Conservation (phyloP, 1,140 invertebrate species). For the Asbolus verrucosus region DNA sequence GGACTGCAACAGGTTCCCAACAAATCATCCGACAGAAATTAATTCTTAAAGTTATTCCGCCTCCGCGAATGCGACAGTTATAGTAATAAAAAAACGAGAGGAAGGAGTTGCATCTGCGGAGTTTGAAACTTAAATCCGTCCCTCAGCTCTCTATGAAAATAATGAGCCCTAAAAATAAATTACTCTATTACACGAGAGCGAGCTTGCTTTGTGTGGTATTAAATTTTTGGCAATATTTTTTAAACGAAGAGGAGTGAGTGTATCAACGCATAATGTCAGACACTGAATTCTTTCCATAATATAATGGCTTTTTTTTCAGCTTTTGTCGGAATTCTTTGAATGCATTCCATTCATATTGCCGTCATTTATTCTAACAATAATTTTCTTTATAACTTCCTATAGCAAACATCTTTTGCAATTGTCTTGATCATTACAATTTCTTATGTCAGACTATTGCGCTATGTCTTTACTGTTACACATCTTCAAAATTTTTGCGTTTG, state of each 20-base stretch:
- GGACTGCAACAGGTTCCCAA: constrained; percentile 1
- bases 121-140: constrained; percentile 5
- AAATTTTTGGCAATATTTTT: constrained; percentile 19
- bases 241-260: background rate
- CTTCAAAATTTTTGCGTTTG: no score
- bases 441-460: no score
- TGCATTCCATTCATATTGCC: no score
- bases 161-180: constrained; percentile 25
- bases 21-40: constrained; percentile 9
- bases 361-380: no score
- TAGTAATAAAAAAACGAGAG: background rate
- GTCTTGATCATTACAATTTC: no score
- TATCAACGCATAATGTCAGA: no score
- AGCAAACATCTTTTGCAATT: no score
- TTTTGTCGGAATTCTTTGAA: no score
- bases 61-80: background rate
- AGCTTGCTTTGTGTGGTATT: background rate
- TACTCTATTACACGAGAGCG: constrained; percentile 5
- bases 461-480: no score
- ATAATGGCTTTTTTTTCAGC: no score
- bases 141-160: constrained; percentile 15
- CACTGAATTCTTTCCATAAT: no score
- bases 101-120: background rate
- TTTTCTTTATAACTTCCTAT: no score
- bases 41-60: constrained; percentile 1